These are phyloP conservation scores for Dastarcus helophoroides DNA, from an alignment of 2,888 invertebrate genomes.

Conservation along the genomic window DNA sequence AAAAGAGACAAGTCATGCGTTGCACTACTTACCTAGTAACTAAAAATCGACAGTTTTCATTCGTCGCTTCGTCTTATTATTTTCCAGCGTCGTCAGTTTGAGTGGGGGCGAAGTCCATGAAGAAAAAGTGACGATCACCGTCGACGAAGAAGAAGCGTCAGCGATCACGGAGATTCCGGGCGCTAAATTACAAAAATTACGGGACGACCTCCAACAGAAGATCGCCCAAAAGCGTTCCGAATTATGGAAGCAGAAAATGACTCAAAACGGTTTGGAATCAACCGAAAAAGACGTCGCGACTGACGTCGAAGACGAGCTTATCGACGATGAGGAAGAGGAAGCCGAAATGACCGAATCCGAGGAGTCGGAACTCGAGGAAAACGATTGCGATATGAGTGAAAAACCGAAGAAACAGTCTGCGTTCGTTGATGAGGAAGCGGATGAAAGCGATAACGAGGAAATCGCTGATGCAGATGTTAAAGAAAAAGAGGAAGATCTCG, in stretches of 20 bases:
- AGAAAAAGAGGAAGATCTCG: constrained; percentile 19
- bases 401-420: constrained; percentile 21
- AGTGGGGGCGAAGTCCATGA: constrained; percentile 38
- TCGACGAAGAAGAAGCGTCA: constrained; percentile 26
- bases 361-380: constrained; percentile 40
- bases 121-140: constrained; percentile 30
- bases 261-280: background rate
- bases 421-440: constrained; percentile 31
- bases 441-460: constrained; percentile 21
- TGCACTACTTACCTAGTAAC: too few relatives aligned
- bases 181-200: constrained; percentile 55
- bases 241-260: constrained; percentile 52
- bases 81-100: constrained; percentile 32
- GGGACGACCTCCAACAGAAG: constrained; percentile 55
- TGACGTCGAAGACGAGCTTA: constrained; percentile 33
- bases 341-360: constrained; percentile 42
- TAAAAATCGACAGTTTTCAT: too few relatives aligned
- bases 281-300: constrained; percentile 21
- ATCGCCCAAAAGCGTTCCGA: constrained; percentile 60
- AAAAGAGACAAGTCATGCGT: too few relatives aligned
- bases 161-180: constrained; percentile 50
- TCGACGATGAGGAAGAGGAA: constrained; percentile 41
- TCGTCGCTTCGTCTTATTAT: too few relatives aligned
- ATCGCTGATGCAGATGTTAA: constrained; percentile 23
- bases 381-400: constrained; percentile 31